These are phyloP conservation scores for Campylomormyrus numenius DNA, from an alignment of 2,113 vertebrate species.

Conservation along the genomic window DNA sequence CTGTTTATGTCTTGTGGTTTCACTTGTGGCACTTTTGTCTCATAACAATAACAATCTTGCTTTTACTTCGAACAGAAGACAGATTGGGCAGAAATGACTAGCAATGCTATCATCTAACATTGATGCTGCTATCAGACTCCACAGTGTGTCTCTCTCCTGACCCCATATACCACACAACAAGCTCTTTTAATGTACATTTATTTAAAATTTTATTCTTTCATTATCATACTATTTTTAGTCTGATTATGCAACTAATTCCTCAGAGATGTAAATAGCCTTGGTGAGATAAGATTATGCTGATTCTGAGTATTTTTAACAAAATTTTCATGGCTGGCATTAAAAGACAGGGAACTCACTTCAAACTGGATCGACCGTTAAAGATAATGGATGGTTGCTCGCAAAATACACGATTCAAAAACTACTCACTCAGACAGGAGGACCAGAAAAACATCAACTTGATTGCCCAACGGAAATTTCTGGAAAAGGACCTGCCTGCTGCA, in stretches of 20 bases:
- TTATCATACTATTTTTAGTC: neutral
- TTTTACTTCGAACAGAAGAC: neutral
- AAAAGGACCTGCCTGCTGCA: neutral
- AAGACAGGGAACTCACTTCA: neutral
- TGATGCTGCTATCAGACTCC: neutral
- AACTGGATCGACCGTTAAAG: neutral
- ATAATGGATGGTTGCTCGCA: neutral
- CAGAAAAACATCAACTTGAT: neutral
- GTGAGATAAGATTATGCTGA: neutral
- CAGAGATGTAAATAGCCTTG: neutral
- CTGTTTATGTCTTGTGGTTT: neutral
- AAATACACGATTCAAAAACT: neutral
- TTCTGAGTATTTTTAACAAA: neutral
- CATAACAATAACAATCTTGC: conserved; percentile 5
- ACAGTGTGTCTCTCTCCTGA: neutral
- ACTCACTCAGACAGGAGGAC: neutral
- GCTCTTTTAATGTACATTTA: neutral
- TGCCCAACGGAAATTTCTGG: neutral
- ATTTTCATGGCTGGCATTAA: neutral
- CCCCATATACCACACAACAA: neutral
- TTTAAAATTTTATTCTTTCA: neutral
- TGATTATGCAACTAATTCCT: neutral
- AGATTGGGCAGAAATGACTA: neutral
- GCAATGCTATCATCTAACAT: neutral
- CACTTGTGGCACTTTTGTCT: neutral